Evolutionary conservation across 2,113 vertebrate species (phyloP).

Genomic region (Odocoileus virginianus): DNA sequence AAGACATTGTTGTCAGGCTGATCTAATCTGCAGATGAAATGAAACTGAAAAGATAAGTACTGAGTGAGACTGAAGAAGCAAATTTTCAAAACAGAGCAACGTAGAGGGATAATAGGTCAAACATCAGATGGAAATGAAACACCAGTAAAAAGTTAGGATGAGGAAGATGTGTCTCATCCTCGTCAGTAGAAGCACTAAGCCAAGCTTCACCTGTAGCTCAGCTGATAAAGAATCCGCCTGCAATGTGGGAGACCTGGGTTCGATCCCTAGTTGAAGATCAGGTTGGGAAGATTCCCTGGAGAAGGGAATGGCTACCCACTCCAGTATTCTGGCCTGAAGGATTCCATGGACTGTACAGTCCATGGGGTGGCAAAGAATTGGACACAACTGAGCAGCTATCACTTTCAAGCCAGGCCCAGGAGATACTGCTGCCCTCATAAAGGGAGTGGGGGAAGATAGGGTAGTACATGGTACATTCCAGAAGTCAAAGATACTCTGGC

Average conservation of each 20-base stretch:
- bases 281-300: neutral
- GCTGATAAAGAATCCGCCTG: neutral
- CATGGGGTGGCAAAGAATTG: rapidly evolving
- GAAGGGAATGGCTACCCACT: neutral
- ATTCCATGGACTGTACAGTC: neutral
- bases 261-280: rapidly evolving
- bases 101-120: neutral
- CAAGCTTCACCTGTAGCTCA: neutral
- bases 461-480: neutral
- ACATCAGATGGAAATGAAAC: neutral
- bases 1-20: neutral
- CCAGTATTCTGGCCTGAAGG: neutral
- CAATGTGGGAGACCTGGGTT: neutral
- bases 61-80: neutral
- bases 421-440: neutral
- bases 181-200: neutral
- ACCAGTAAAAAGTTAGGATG: neutral
- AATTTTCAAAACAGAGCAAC: neutral
- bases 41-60: neutral
- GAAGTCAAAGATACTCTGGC: neutral
- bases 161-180: neutral
- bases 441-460: too few species aligned
- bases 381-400: neutral
- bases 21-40: neutral
- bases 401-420: neutral